phyloP scores from a whole-genome alignment of 1,140 invertebrate genomes.

The Calycopis cecrops region DNA sequence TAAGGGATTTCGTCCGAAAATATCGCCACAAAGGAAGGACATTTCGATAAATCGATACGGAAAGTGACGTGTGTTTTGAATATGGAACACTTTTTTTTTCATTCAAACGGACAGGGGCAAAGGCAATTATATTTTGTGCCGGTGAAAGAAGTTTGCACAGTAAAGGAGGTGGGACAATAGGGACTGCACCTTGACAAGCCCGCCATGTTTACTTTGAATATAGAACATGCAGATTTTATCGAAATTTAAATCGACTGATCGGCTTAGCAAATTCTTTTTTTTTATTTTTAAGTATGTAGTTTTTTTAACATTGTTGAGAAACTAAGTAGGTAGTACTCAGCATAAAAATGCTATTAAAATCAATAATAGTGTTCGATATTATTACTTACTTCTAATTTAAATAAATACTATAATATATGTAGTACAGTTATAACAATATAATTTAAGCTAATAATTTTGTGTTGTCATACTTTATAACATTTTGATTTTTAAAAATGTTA shows the following conservation, averaged over 20 bases:
- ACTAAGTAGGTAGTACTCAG: too few species aligned
- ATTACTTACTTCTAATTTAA: too few species aligned
- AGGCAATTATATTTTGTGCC: constrained; percentile 62
- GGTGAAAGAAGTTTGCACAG: constrained; percentile 40
- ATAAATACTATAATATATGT: too few species aligned
- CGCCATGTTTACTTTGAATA: too few species aligned
- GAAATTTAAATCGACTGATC: neutral
- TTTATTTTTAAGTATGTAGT: constrained; percentile 20
- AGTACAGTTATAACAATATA: too few species aligned
- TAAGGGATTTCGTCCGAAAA: constrained; percentile 50
- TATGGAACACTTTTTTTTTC: constrained; percentile 31
- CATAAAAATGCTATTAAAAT: too few species aligned
- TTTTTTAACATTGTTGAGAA: too few species aligned
- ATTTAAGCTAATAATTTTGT: too few species aligned
- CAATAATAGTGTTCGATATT: too few species aligned
- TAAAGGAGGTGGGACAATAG: constrained; percentile 48
- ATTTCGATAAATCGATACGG: constrained; percentile 55
- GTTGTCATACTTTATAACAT: too few species aligned
- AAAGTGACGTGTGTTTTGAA: constrained; percentile 61
- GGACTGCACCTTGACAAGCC: neutral
- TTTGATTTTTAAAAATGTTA: too few species aligned
- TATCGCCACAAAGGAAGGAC: constrained; percentile 39
- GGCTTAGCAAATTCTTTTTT: neutral
- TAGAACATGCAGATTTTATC: too few species aligned
- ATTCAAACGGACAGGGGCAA: constrained; percentile 40